Evolutionary conservation across 2,113 vertebrate genomes (phyloP).

Genomic region (Xenopus laevis): DNA sequence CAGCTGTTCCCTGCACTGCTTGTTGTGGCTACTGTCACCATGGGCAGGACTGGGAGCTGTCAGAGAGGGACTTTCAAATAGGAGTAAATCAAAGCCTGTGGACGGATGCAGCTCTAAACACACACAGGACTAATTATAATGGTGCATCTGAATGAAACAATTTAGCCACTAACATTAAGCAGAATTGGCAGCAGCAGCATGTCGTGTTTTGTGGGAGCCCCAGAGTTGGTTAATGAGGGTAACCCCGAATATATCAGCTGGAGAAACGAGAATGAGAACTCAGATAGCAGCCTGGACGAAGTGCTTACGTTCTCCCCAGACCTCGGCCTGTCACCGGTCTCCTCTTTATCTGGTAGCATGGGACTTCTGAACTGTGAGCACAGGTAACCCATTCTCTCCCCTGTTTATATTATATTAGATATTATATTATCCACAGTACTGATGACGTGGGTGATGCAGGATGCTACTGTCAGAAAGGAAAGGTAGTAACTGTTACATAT

Average conservation of each 20-base stretch:
- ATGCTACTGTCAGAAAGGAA: too few relatives aligned
- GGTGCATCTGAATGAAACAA: background rate
- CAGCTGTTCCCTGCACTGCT: slow-evolving; percentile 21
- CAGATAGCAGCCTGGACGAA: slow-evolving; percentile 22
- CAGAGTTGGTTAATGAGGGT: background rate
- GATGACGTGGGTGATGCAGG: too few relatives aligned
- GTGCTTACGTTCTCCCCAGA: slow-evolving; percentile 35
- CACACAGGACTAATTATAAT: background rate
- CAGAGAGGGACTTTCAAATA: slow-evolving; percentile 38
- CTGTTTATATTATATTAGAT: too few relatives aligned
- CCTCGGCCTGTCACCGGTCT: slow-evolving; percentile 47
- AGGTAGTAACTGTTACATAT: too few relatives aligned
- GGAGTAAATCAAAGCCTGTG: slow-evolving; percentile 18
- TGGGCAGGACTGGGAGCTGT: background rate
- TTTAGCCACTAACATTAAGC: background rate
- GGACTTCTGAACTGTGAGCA: slow-evolving; percentile 46
- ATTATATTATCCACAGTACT: too few relatives aligned
- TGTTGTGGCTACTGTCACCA: slow-evolving; percentile 44
- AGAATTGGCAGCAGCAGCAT: background rate
- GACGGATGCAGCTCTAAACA: background rate
- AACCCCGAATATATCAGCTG: background rate
- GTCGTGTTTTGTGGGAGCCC: background rate
- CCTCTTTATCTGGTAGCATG: slow-evolving; percentile 47
- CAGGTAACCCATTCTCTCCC: slow-evolving; percentile 35
- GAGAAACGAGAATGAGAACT: background rate